phyloP scores from a whole-genome alignment of 2,888 invertebrate genomes.

The Amiota minor region DNA sequence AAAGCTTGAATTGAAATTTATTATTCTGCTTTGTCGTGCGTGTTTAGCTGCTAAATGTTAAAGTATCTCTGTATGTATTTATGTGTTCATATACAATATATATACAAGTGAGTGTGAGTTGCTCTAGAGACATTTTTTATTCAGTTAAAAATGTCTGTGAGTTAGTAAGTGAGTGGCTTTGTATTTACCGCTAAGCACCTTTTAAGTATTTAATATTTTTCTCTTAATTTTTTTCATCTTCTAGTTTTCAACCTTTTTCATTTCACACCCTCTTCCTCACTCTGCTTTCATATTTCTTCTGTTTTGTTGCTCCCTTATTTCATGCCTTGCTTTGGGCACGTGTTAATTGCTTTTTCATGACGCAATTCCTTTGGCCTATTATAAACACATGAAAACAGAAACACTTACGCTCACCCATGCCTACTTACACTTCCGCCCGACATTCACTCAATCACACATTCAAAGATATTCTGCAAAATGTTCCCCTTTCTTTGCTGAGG shows the following conservation, averaged over 20 bases:
- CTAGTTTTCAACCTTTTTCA: background rate
- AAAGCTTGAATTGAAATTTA: conserved; percentile 62
- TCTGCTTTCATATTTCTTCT: background rate
- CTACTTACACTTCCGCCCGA: background rate
- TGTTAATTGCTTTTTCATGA: conserved; percentile 61
- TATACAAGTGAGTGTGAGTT: too few species aligned
- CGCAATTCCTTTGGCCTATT: conserved; percentile 24
- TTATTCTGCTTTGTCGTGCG: conserved; percentile 67
- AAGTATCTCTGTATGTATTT: too few species aligned
- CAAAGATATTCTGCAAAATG: background rate
- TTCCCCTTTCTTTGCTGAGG: background rate
- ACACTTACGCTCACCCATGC: background rate
- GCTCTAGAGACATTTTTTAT: too few species aligned
- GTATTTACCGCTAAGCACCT: conserved; percentile 35
- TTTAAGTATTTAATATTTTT: conserved; percentile 47
- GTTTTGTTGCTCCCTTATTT: background rate
- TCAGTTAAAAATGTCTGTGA: too few species aligned
- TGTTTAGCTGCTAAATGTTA: conserved; percentile 30
- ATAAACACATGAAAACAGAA: conserved; percentile 39
- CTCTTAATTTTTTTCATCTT: background rate
- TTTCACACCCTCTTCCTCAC: conserved; percentile 4
- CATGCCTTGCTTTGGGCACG: conserved; percentile 16
- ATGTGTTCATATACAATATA: too few species aligned
- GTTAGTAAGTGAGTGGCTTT: conserved; percentile 13
- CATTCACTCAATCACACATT: background rate